These are phyloP conservation scores for Perithous albicinctus DNA, from an alignment of 2,888 invertebrate species.

Conservation along the genomic window DNA sequence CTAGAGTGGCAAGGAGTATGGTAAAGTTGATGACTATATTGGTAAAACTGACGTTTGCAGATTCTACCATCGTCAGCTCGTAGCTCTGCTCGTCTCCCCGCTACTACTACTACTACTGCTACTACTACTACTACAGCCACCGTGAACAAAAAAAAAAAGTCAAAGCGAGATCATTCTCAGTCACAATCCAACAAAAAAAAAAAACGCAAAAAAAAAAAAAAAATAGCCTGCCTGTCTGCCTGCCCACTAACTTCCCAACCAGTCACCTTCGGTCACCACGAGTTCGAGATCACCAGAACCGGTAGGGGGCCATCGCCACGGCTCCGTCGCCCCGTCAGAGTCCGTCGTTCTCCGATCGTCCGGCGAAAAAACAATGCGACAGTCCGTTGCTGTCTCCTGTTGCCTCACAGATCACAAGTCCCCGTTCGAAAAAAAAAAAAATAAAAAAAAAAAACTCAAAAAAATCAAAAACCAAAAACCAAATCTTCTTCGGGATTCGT, in stretches of 20 bases:
- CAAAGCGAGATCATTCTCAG: slow-evolving; percentile 74
- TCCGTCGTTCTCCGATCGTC: slow-evolving; percentile 74
- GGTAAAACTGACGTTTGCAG: slow-evolving; percentile 85
- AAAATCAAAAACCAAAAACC: slow-evolving; percentile 34
- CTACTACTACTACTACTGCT: slow-evolving; percentile 77
- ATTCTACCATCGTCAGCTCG: slow-evolving; percentile 84
- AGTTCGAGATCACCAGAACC: slow-evolving; percentile 73
- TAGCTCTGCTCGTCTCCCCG: slow-evolving; percentile 85
- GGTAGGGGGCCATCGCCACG: slow-evolving; percentile 73
- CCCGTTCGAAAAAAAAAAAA: slow-evolving; percentile 62
- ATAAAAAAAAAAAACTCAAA: slow-evolving; percentile 37
- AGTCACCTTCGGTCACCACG: slow-evolving; percentile 84
- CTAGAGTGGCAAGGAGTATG: slow-evolving; percentile 72
- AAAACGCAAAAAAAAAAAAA: slow-evolving; percentile 69
- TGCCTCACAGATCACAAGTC: slow-evolving; percentile 56
- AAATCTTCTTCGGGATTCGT: slow-evolving; percentile 67
- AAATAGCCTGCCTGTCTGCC: slow-evolving; percentile 79
- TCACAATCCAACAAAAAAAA: slow-evolving; percentile 66
- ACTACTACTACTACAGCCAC: slow-evolving; percentile 83
- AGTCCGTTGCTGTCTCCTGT: slow-evolving; percentile 79
- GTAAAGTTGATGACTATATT: slow-evolving; percentile 77
- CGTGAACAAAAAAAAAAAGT: slow-evolving; percentile 80
- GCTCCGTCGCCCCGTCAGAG: slow-evolving; percentile 65
- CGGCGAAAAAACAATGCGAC: slow-evolving; percentile 73
- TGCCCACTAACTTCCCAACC: slow-evolving; percentile 84